Evolutionary conservation across 2,888 invertebrate species (phyloP), one percentile per base, ranked within the genome.

Genomic region (Aelia acuminata): DNA sequence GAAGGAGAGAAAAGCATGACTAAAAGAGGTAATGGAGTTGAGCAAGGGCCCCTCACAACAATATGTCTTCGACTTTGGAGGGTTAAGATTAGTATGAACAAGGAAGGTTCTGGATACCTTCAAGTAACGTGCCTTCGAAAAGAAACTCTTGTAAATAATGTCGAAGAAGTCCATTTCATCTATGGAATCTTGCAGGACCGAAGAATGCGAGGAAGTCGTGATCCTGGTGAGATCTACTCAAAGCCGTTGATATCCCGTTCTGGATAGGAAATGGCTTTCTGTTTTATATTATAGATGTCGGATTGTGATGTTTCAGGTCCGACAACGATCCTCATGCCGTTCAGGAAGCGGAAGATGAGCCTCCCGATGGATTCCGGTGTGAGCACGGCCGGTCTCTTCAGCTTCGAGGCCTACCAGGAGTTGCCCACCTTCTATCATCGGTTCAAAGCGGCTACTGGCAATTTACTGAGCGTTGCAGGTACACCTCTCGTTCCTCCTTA

Each of bases 281-380:
- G 18, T 31, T 26, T 26, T 53, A 35, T 70, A 31, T 31, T 35
- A 70, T 70, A 70, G 63, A 80, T 11, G n/a, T 80, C 43, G 43
- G 80, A 80, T 39, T 80, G 80, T 80, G 22, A 43, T 80, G 80
- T 80, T 80, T 80, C 80, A 80, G 80, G 80, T 80, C 80, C 80
- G n/a, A 70, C 80, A 43, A 70, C 63, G 63, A 80, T 80, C n/a
- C 43, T 43, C 80, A 22, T 80, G 43, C 80, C 80, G 22, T 80
- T 47, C n/a, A 43, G 13, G 43, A 80, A 80, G 80, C 80, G 80
- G 43, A 80, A 80, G 8, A 80, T 80, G 43, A 47, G 80, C 43
- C 63, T 70, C 5, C 43, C 80, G 10, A 47, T 80, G 80, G 80
- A 47, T 0, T n/a, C 43, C n/a, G 80, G 80, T 43, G n/a, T n/a